phyloP scores from a whole-genome alignment of 2,797 vertebrate genomes.

The Lepus townsendii region DNA sequence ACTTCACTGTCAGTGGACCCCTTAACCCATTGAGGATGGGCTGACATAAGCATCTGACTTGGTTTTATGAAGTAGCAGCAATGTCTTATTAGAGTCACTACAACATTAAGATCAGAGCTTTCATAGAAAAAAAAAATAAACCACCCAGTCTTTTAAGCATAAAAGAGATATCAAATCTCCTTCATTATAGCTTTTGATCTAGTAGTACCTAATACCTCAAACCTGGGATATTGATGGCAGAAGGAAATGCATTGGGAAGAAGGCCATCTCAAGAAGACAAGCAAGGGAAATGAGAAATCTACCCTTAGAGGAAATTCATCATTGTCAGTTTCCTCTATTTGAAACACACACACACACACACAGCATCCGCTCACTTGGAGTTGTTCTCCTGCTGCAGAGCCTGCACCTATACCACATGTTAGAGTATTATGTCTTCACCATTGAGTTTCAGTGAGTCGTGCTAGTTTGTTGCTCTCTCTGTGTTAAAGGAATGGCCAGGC shows the following conservation, averaged over 20 bases:
- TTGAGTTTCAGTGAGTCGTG: slow-evolving; percentile 10
- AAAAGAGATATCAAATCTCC: slow-evolving; percentile 22
- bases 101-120: slow-evolving; percentile 39
- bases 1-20: neutral
- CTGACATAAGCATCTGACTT: neutral
- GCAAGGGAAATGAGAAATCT: neutral
- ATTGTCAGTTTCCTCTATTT: neutral
- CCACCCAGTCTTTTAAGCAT: neutral
- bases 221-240: slow-evolving; percentile 9
- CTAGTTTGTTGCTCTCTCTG: neutral
- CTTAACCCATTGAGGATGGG: fast-evolving
- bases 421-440: neutral
- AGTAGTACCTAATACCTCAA: neutral
- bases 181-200: slow-evolving; percentile 13
- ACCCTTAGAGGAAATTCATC: neutral
- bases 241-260: neutral
- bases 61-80: neutral
- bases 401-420: neutral
- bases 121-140: neutral
- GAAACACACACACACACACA: neutral
- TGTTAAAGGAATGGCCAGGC: neutral
- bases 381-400: neutral
- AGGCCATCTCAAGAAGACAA: neutral
- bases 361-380: neutral
- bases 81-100: neutral